Percentiles rank a stretch among this genome's conserved stretches.
These are phyloP conservation scores for Bombyx huttoni DNA, from an alignment of 2,888 invertebrate species.

Conservation along the genomic window DNA sequence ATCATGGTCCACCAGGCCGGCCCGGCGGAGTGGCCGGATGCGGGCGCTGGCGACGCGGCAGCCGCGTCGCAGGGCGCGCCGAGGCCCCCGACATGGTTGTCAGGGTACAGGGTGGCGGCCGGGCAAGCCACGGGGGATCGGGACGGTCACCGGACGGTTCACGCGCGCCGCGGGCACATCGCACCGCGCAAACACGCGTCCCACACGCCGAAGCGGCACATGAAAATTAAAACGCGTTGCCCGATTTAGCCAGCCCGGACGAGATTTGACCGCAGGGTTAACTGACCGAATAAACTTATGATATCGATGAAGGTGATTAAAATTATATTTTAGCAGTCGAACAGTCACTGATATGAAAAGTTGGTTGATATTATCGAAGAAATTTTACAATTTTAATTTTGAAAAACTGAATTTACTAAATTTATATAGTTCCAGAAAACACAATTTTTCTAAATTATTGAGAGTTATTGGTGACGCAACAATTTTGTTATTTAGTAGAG, in stretches of 20 bases:
- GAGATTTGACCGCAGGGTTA: slow-evolving; percentile 39
- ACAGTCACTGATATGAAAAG: slow-evolving; percentile 51
- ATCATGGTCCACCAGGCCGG: slow-evolving; percentile 89
- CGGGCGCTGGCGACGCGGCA: slow-evolving; percentile 82
- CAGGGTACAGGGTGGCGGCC: slow-evolving; percentile 86
- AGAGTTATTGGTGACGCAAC: slow-evolving; percentile 29
- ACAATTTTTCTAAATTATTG: not conserved
- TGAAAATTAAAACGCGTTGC: slow-evolving; percentile 68
- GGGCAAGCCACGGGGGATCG: slow-evolving; percentile 83
- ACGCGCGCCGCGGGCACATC: slow-evolving; percentile 69
- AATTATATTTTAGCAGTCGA: slow-evolving; percentile 18
- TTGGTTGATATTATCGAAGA: slow-evolving; percentile 24
- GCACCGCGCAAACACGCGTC: slow-evolving; percentile 65
- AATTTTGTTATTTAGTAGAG: slow-evolving; percentile 38
- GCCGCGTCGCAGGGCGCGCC: slow-evolving; percentile 79
- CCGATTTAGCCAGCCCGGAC: slow-evolving; percentile 65
- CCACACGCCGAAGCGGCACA: slow-evolving; percentile 62
- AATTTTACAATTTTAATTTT: slow-evolving; percentile 13
- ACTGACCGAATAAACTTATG: slow-evolving; percentile 21
- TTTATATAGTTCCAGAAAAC: not conserved
- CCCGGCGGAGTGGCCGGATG: slow-evolving; percentile 87
- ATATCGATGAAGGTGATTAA: not conserved
- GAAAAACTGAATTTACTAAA: slow-evolving; percentile 15
- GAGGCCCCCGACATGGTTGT: slow-evolving; percentile 79
- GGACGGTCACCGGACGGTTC: slow-evolving; percentile 57